Base-by-base conservation (phyloP, 2,888 invertebrate genomes). In the Phortica magna region DNA sequence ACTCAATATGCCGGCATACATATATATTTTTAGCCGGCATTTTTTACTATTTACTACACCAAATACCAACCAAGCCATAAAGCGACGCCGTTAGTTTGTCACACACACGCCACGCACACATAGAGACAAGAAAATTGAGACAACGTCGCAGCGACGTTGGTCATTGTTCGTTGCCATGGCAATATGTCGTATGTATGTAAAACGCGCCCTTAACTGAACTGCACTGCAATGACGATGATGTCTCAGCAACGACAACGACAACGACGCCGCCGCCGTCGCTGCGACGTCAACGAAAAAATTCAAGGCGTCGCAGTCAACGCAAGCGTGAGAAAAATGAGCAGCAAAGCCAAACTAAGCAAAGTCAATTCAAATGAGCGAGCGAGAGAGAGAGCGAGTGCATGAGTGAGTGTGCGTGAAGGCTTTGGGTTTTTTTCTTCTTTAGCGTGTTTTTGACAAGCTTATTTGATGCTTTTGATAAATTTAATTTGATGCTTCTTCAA, bases 241-340 rank as follows among this genome's bases (percentile, higher is more conserved):
- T 7, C 43, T 6, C 10, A 19, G 7, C 19, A 9, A 61, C 61
- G 61, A 19, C 17, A 57, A 17, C 57, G 7, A 22, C 61, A 12
- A 22, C 31, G 61, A 43, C 43, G 43, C 43, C 43, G 43, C 6
- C 43, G 43, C 10, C 43, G 43, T 7, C 48, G 48, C 14, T 22
- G 10, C 31, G 22, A 22, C 61, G 61, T 61, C 19, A 59, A 19
- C 59, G 7, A 59, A 59, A 57, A 59, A 59, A 17, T 61, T 61
- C 5, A 61, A 61, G 22, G 61, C 61, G 61, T 61, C 61, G 61
- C 48, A 10, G 65, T n/a, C 65, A 65, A 41, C 65, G 65, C 65
- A 70, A 61, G 70, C 70, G 70, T 71, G 70, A 71, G 70, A 71
- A 71, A 71, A 68, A 48, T 42, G 68, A 68, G 70, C 19, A 55